Evolutionary conservation across 2,113 vertebrate genomes (phyloP), one percentile per base, ranked within the genome.

Genomic region (Taurulus bubalis): DNA sequence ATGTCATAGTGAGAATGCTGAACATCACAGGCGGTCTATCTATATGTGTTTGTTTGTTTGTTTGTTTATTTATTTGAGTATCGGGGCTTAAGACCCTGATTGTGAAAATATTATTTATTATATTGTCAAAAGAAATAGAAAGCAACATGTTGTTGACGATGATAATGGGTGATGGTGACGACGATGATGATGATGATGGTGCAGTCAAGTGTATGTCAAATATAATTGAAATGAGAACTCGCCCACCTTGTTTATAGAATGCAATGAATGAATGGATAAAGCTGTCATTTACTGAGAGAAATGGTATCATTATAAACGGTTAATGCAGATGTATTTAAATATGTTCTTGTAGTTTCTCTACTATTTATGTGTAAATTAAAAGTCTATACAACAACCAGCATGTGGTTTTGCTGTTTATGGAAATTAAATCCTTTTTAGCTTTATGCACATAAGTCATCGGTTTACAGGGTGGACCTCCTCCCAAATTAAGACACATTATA

Each of bases 341-440:
- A 96, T 97, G 97, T 97, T 95, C 94, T 93, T 96, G 97, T 97
- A 97, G 96, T 99, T 98, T 98, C 96, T 98, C 96, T 97, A 97
- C 96, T 95, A 97, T 97, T 98, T 96, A 96, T 97, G 98, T 98
- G 97, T 96, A 97, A 96, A 95, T 93, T 94, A 95, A 96, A 98
- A 96, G 94, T 97, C 96, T 99, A 98, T 95, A 91, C 84, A 93
- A 91, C 83, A 93, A 84, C 66, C 59, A 80, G 66, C 40, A 32
- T 66, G 72, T 65, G 49, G 32, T 63, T 82, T 26, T 59, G 9
- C 51, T 66, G 47, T 40, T 77, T 22, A 38, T 40, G 71, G 22
- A 20, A 45, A 26, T 47, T 1, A 18, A 38, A 38, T 71, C 8
- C 1, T 22, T 45, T 65, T 34, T 15, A 49, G 24, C 3, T 15